These are phyloP conservation scores for Sapajus apella DNA, from an alignment of 2,113 vertebrate species.

Conservation along the genomic window DNA sequence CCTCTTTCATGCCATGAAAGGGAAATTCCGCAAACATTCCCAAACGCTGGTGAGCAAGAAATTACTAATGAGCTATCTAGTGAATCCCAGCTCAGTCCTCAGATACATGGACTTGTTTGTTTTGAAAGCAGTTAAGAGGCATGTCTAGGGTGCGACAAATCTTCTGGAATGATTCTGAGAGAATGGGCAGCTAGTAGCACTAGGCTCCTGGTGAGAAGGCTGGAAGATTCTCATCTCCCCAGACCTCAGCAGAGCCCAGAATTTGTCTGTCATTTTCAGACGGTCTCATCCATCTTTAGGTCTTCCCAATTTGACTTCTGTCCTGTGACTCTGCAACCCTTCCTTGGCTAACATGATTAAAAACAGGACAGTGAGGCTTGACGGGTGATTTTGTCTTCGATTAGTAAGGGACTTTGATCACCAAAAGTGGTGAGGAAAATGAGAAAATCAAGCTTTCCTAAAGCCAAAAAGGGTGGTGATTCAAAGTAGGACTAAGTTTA, in stretches of 20 bases:
- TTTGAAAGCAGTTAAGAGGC: neutral
- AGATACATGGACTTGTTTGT: neutral
- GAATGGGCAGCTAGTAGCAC: neutral
- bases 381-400: neutral
- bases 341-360: neutral
- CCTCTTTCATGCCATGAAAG: neutral
- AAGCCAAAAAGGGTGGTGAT: neutral
- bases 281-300: rapidly evolving
- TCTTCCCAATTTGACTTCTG: neutral
- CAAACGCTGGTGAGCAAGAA: neutral
- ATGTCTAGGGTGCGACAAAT: rapidly evolving
- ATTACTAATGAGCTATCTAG: neutral
- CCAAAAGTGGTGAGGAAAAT: neutral
- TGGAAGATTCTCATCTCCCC: rapidly evolving
- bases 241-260: no score
- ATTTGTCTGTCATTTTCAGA: neutral
- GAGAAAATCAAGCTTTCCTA: neutral
- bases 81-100: neutral
- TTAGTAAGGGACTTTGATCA: no score
- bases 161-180: neutral
- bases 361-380: neutral
- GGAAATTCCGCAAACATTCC: neutral
- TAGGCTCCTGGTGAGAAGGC: rapidly evolving
- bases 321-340: neutral
- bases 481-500: no score